Percentiles rank a stretch among this genome's conserved stretches.
These are phyloP conservation scores for Dinoponera quadriceps DNA, from an alignment of 1,140 invertebrate genomes.

Conservation along the genomic window DNA sequence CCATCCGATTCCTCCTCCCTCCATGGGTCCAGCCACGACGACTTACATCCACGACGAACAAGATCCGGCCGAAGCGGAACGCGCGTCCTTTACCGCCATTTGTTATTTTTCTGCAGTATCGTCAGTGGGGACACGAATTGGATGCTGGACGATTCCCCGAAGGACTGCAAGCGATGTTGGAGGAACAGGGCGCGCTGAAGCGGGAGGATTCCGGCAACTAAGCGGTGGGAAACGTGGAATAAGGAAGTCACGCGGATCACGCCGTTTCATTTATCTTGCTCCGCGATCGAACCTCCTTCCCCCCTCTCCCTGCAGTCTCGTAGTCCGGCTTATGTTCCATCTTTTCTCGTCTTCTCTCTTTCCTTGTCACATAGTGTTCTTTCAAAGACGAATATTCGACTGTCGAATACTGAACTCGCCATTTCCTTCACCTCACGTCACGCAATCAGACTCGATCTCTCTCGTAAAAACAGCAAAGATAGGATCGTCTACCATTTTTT, in stretches of 20 bases:
- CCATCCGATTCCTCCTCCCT: conserved; percentile 11
- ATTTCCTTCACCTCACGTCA: background rate
- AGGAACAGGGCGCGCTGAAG: conserved; percentile 89
- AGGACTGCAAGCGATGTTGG: conserved; percentile 90
- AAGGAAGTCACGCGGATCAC: conserved; percentile 62
- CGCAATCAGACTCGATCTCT: background rate
- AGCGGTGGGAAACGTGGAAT: conserved; percentile 23
- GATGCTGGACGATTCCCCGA: conserved; percentile 92
- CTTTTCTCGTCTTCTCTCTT: conserved; percentile 16
- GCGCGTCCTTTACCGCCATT: conserved; percentile 35
- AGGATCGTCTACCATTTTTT: background rate
- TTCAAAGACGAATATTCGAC: conserved; percentile 39
- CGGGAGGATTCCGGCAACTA: conserved; percentile 84
- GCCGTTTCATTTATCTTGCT: conserved; percentile 33
- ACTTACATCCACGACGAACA: conserved; percentile 4
- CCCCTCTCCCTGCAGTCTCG: too few relatives aligned
- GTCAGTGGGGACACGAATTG: conserved; percentile 92
- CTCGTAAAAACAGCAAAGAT: background rate
- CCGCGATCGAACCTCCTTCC: background rate
- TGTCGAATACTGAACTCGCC: conserved; percentile 16
- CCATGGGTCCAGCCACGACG: conserved; percentile 23
- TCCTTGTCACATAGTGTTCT: background rate
- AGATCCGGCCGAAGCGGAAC: background rate
- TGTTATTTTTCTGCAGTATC: conserved; percentile 88
- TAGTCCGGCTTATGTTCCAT: conserved; percentile 34